These are phyloP conservation scores for Parazoanthus atlanticus DNA, from an alignment of 92 coral and sea anemone species.

Conservation along the genomic window DNA sequence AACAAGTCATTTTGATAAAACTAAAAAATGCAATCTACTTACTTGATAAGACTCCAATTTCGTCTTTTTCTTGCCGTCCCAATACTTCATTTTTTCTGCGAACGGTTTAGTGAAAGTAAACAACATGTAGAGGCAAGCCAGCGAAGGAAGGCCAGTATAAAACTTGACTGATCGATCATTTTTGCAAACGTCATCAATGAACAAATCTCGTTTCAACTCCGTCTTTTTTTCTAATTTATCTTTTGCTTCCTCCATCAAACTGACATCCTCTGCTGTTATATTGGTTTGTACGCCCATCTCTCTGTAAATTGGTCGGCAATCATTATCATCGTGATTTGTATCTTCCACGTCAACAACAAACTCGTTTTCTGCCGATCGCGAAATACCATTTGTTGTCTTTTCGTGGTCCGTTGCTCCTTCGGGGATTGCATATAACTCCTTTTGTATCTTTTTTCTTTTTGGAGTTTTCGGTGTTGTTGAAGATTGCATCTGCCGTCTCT, in stretches of 20 bases:
- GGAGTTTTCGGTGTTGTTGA: slow-evolving; percentile 35
- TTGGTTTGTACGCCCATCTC: slow-evolving; percentile 33
- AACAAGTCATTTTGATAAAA: background rate
- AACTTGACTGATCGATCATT: slow-evolving; percentile 34
- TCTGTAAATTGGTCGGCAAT: background rate
- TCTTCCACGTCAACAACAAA: too few species aligned
- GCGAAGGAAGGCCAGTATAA: slow-evolving; percentile 40
- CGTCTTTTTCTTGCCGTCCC: slow-evolving; percentile 34
- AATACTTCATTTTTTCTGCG: slow-evolving; percentile 51
- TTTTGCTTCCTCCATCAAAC: slow-evolving; percentile 27
- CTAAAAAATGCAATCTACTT: background rate
- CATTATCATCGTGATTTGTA: background rate
- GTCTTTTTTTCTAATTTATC: slow-evolving; percentile 32
- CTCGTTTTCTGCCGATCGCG: too few species aligned
- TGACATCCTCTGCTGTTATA: slow-evolving; percentile 25
- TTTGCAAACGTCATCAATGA: slow-evolving; percentile 37
- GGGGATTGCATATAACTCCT: background rate
- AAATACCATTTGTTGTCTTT: too few species aligned
- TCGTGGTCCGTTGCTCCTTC: too few species aligned
- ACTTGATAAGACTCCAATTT: slow-evolving; percentile 39
- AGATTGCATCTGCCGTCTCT: slow-evolving; percentile 14
- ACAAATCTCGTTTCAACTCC: slow-evolving; percentile 11
- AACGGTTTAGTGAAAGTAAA: slow-evolving; percentile 44
- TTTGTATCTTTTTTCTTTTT: background rate
- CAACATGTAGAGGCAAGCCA: slow-evolving; percentile 41